Evolutionary conservation across 2,113 vertebrate genomes (phyloP).

Genomic region (Ceuthmochares aereus): DNA sequence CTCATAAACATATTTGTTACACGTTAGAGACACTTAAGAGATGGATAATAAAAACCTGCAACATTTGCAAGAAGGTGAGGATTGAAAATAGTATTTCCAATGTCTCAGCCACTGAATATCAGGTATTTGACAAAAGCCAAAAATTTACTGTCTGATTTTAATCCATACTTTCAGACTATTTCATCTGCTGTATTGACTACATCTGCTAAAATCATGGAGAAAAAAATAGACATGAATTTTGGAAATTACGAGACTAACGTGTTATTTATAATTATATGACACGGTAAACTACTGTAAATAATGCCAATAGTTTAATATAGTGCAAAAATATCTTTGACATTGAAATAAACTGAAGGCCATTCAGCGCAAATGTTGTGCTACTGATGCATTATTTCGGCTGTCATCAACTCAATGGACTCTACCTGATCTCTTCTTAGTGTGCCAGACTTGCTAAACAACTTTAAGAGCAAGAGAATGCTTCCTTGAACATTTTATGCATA

Average conservation of each 20-base stretch:
- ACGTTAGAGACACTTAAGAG: neutral
- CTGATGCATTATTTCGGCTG: neutral
- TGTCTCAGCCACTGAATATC: neutral
- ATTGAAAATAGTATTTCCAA: neutral
- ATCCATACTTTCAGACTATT: neutral
- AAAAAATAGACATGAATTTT: neutral
- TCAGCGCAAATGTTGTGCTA: neutral
- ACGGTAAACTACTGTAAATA: neutral
- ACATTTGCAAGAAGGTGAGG: neutral
- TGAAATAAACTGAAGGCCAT: neutral
- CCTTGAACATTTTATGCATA: neutral
- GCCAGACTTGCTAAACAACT: neutral
- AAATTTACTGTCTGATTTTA: neutral
- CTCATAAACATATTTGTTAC: neutral
- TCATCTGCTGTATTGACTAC: neutral
- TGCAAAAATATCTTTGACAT: neutral
- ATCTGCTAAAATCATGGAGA: neutral
- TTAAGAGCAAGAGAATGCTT: neutral
- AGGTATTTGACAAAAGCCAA: neutral
- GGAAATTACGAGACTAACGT: neutral
- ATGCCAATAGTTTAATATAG: neutral
- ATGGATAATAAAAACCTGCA: neutral
- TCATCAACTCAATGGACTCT: neutral
- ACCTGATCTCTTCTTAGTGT: neutral
- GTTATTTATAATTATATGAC: neutral